Evolutionary conservation across 2,888 invertebrate species (phyloP).

Genomic region (Campaea margaritaria): DNA sequence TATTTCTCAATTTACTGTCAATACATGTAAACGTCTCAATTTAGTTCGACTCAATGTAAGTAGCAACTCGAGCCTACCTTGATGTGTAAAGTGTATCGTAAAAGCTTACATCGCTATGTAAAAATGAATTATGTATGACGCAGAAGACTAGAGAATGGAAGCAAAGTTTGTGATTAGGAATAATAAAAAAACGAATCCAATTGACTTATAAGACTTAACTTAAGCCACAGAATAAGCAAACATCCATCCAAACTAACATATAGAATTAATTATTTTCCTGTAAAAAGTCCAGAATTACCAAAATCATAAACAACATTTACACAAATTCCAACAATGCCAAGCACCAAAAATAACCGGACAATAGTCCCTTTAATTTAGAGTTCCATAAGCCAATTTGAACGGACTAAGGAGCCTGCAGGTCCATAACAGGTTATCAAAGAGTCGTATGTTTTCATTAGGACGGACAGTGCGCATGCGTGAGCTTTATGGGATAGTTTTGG

Average conservation of each 20-base stretch:
- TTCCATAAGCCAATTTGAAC: conserved; percentile 67
- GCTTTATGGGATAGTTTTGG: conserved; percentile 38
- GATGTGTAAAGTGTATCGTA: background rate
- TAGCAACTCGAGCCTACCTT: conserved; percentile 1
- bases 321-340: conserved; percentile 23
- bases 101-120: background rate
- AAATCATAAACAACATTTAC: conserved; percentile 27
- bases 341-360: conserved; percentile 33
- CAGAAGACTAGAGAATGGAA: too few relatives aligned
- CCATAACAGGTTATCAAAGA: conserved; percentile 81
- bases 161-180: too few relatives aligned
- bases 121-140: background rate
- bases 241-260: too few relatives aligned
- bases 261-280: too few relatives aligned
- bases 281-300: background rate
- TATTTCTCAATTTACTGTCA: conserved; percentile 77
- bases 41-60: conserved; percentile 52
- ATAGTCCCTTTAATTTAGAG: conserved; percentile 57
- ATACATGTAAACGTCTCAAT: conserved; percentile 80
- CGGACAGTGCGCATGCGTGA: conserved; percentile 50
- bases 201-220: background rate
- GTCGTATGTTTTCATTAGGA: conserved; percentile 81
- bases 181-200: too few relatives aligned
- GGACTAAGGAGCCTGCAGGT: conserved; percentile 59
- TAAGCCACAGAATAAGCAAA: too few relatives aligned